Base-by-base conservation (phyloP, 2,888 invertebrate genomes). In the Pheosia gnoma region DNA sequence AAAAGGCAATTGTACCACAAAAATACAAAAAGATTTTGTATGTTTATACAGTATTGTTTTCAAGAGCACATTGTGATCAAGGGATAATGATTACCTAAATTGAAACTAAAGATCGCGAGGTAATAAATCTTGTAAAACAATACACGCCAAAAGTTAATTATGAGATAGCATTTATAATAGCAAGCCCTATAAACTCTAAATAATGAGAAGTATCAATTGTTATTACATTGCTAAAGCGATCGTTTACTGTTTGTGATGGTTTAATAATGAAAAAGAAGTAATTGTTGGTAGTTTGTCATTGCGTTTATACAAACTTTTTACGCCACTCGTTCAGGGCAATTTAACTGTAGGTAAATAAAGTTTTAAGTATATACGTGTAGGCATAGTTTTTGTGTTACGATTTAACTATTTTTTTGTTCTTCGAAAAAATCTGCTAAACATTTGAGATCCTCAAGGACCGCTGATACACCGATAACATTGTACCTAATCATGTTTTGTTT, bases 371-470 rank as follows among this genome's bases (percentile, higher is more conserved):
- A 53, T 53, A 25, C 38, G 41, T 56, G 41, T 13, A 25, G 13
- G 38, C 57, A 25, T 2, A 60, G 57, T 57, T 43, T 57, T 25
- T 60, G 39, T 53, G 47, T 3, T 36, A 51, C 41, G 13, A 49
- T 51, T 51, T 45, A 58, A 51, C 37, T 7, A n/a, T 53, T 65
- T 65, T 66, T 69, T 72, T 64, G 60, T 55, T 4, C 9, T 58
- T 47, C 53, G 58, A 58, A 60, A 25, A 1, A 59, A 59, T 64
- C 52, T 59, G 38, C 63, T 57, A 62, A 61, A 67, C 61, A 62
- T 71, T 66, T 67, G 62, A 57, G 57, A 61, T 67, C 65, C 56
- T 59, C 75, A 75, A 76, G 74, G 72, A 68, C 60, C 25, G 51
- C n/a, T 61, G 62, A 63, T 57, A 59, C 64, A 74, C 70, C 60